Base-by-base conservation (phyloP, 2,113 vertebrate species). In the Chloropsis hardwickii region DNA sequence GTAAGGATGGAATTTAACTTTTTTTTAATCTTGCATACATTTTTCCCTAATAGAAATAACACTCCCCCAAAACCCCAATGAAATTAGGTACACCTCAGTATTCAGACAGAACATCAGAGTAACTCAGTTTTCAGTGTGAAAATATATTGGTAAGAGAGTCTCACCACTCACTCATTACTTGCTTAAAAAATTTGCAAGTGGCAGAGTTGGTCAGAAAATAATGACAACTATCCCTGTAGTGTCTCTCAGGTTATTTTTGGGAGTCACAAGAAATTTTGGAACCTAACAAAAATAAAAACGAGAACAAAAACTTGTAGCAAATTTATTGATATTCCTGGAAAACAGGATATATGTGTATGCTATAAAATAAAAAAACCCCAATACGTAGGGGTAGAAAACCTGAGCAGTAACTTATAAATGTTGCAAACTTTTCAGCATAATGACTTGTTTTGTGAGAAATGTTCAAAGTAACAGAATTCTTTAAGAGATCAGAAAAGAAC, bases 381-480 rank as follows among this genome's bases (percentile, higher is more conserved):
- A 18, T 7, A 31, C 16, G 3, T 45, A 71, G 22, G 61, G 12
- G 19, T 15, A 45, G 19, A 87, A 76, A 88, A 80, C 42, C 27
- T 47, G 24, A 92, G 39, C 89, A 65, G 53, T 29, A 79, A 35
- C n/a, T 69, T 78, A n/a, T 1, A 90, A 66, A 58, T 58, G 12
- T 61, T 85, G 50, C 12, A 10, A 72, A 73, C 4, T 90, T 92
- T 88, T 82, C 78, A 81, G 44, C 35, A 35, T 45, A 50, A 62
- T 71, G 31, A 67, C 31, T 53, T 82, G 16, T 39, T 85, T 64
- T 62, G 80, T 80, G 42, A 87, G 61, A 94, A 96, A 89, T 33
- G 45, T 65, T 93, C 88, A 89, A 96, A 96, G 92, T 91, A 94
- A 86, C 74, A 93, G 89, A 97, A 95, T 92, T 74, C 81, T 89